These are phyloP conservation scores for Alouatta palliata DNA, from an alignment of 2,113 vertebrate species.

Conservation along the genomic window DNA sequence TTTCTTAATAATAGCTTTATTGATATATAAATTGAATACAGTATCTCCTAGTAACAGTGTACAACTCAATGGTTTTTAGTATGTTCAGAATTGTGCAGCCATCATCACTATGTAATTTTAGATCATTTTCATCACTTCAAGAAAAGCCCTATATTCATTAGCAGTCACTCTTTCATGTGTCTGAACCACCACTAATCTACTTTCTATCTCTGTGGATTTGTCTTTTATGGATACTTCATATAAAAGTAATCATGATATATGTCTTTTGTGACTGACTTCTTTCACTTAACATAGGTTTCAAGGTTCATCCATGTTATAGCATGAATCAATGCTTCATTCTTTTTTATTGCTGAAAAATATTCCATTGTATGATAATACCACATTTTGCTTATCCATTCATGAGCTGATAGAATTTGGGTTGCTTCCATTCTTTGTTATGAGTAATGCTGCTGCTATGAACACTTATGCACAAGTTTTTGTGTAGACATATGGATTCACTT, in stretches of 20 bases:
- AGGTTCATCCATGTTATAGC: not conserved
- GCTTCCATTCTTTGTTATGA: conserved; percentile 10
- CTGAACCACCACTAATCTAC: not conserved
- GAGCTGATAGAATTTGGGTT: not conserved
- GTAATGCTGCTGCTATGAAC: not conserved
- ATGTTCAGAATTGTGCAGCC: not conserved
- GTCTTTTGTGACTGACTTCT: not conserved
- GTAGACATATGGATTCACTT: not conserved
- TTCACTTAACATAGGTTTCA: conserved; percentile 22
- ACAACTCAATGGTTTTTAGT: not conserved
- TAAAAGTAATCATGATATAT: not conserved
- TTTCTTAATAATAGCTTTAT: not conserved
- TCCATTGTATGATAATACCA: not conserved
- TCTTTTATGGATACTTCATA: not conserved
- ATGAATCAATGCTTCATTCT: not conserved
- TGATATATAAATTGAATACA: conserved; percentile 17
- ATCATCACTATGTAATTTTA: not conserved
- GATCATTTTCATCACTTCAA: not conserved
- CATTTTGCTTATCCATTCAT: not conserved
- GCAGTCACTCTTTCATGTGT: not conserved
- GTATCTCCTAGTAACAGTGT: not conserved
- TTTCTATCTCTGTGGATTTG: not conserved
- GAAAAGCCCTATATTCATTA: not conserved
- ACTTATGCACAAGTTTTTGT: not conserved
- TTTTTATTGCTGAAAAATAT: conserved; percentile 17